These are phyloP conservation scores for Sisyra terminalis DNA, from an alignment of 2,888 invertebrate species.

Conservation along the genomic window DNA sequence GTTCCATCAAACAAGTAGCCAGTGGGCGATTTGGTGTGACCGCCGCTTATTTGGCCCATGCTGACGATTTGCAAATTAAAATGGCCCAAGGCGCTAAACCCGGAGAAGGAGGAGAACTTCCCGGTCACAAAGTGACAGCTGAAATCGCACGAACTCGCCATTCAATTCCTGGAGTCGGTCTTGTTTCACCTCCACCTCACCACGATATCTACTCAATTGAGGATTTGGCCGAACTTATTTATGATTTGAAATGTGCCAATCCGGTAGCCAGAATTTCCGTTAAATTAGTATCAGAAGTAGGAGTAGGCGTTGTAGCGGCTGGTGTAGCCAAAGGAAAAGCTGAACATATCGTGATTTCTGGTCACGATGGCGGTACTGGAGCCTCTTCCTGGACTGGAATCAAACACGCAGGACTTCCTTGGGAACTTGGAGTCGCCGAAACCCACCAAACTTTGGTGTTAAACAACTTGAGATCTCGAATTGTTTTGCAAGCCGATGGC, in stretches of 20 bases:
- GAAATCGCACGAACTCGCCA: slow-evolving; percentile 92
- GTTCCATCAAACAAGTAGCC: slow-evolving; percentile 97
- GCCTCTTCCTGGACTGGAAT: slow-evolving; percentile 99
- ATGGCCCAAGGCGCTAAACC: slow-evolving; percentile 99
- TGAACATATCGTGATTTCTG: slow-evolving; percentile 96
- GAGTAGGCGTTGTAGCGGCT: slow-evolving; percentile 97
- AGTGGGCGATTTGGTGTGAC: slow-evolving; percentile 98
- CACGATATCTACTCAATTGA: slow-evolving; percentile 99
- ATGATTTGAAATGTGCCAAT: slow-evolving; percentile 95
- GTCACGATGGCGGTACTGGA: slow-evolving; percentile 98
- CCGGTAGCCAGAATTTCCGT: slow-evolving; percentile 91
- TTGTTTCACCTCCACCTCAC: slow-evolving; percentile 98
- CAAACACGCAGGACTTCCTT: slow-evolving; percentile 93
- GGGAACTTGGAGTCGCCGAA: slow-evolving; percentile 97
- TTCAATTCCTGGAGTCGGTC: slow-evolving; percentile 90
- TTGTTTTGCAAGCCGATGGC: slow-evolving; percentile 92
- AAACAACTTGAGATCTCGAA: slow-evolving; percentile 82
- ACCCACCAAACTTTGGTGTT: slow-evolving; percentile 93
- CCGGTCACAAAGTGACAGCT: slow-evolving; percentile 55
- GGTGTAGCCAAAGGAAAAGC: slow-evolving; percentile 99
- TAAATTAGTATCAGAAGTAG: slow-evolving; percentile 95
- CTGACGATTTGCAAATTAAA: slow-evolving; percentile 97
- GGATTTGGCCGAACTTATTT: slow-evolving; percentile 94
- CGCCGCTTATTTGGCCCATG: slow-evolving; percentile 90
- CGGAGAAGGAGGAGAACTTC: slow-evolving; percentile 95